Percentiles rank a stretch among this genome's conserved stretches.
Evolutionary conservation across 2,888 invertebrate species (phyloP).

Genomic region (Pseudococcus viburni): DNA sequence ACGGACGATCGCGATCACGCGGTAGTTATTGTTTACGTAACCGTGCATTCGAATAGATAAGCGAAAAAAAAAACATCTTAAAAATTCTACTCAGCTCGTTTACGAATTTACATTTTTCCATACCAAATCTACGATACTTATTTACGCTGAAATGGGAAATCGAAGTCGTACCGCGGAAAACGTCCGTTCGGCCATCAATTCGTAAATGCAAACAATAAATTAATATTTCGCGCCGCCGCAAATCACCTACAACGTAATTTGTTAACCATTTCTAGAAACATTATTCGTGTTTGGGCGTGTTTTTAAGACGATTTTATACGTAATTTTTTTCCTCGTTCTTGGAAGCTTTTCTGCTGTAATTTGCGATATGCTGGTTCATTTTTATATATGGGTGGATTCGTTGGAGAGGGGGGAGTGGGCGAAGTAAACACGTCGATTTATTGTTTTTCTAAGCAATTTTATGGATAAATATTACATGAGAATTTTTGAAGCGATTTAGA

Average conservation of each 20-base stretch:
- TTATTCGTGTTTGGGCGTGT: slow-evolving; percentile 36
- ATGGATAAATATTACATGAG: too few species aligned
- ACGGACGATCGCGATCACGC: slow-evolving; percentile 21
- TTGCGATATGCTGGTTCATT: too few species aligned
- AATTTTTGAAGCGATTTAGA: too few species aligned
- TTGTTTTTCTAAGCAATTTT: too few species aligned
- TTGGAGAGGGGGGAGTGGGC: too few species aligned
- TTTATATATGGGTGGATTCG: too few species aligned
- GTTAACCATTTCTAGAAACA: neutral
- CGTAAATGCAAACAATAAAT: neutral
- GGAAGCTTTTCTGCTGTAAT: neutral
- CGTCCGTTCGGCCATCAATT: neutral
- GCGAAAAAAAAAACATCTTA: neutral
- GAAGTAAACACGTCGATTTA: too few species aligned
- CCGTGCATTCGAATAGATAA: neutral
- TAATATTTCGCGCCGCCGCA: slow-evolving; percentile 8
- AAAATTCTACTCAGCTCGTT: slow-evolving; percentile 10
- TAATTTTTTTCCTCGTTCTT: neutral
- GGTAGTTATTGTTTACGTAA: slow-evolving; percentile 47
- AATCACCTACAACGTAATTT: slow-evolving; percentile 11
- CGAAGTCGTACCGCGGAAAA: neutral
- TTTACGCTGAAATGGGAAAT: neutral
- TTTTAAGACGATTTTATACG: neutral
- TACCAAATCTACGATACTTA: neutral
- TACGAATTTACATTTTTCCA: neutral